Evolutionary conservation across 2,797 vertebrate species (phyloP), one percentile per base, ranked within the genome.

Genomic region (Pseudochaenichthys georgianus): DNA sequence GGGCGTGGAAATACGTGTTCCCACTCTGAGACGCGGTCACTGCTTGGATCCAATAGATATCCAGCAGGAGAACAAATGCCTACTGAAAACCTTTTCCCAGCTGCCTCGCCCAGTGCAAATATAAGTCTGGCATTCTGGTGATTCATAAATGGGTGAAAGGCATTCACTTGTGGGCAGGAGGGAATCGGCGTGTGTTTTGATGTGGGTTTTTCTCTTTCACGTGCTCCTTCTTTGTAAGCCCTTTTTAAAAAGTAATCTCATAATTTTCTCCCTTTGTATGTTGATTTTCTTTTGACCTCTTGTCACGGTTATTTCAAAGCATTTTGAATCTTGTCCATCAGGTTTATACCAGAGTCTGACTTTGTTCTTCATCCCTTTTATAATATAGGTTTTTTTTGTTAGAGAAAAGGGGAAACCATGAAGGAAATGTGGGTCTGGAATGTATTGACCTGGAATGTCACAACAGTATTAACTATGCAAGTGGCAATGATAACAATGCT

Each of bases 401-500:
- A 23, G 70, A 60, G 57, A 46, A 77, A 64, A 71, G 63, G 34
- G 57, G 55, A 81, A 70, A 57, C 59, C 34, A 42, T 13, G 46
- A 62, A 66, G 60, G 70, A 81, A 81, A 80, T 87, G 81, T 58
- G 42, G 50, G 70, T 80, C 64, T 86, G 84, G 90, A 82, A 90
- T 93, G 78, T 85, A 91, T 86, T 88, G 75, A 80, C 71, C 72
- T 83, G 77, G 87, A 91, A 87, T 92, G 87, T 90, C 87, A 83
- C 87, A 82, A 64, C 80, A 77, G 76, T 48, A 73, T 90, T 86
- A 90, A 88, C 83, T 88, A 81, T 81, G 81, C 72, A 71, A 85
- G 87, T 84, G 78, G 86, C 81, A 80, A 83, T 83, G 86, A 73
- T 80, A 89, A 85, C 83, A 84, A 86, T 80, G 87, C 90, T 51